A percentile compares a stretch with the other conserved stretches of the same genome.
These are phyloP conservation scores for Drosophila sulfurigaster DNA, from an alignment of 1,140 invertebrate genomes.

Conservation along the genomic window DNA sequence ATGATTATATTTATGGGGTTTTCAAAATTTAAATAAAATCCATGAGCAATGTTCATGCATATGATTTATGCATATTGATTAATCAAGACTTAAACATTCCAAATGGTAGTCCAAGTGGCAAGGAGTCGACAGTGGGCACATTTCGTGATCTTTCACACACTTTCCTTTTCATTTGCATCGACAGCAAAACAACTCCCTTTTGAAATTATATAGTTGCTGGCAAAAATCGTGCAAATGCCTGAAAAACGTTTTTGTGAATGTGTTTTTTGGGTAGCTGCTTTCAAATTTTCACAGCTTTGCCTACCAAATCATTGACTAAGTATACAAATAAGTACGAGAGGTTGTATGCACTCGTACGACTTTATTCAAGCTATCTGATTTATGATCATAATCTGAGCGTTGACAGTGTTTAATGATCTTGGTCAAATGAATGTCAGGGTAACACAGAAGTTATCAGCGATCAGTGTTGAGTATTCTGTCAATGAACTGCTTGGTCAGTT, in stretches of 20 bases:
- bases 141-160: slow-evolving; percentile 26
- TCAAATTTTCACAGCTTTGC: slow-evolving; percentile 4
- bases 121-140: slow-evolving; percentile 3
- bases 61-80: slow-evolving; percentile 14
- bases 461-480: slow-evolving; percentile 70
- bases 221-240: slow-evolving; percentile 36
- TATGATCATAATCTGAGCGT: slow-evolving; percentile 36
- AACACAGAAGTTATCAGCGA: slow-evolving; percentile 65
- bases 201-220: slow-evolving; percentile 30
- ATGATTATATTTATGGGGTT: slow-evolving; percentile 38
- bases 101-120: not conserved
- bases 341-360: not conserved
- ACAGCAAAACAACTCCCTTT: slow-evolving; percentile 4
- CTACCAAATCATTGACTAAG: not conserved
- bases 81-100: slow-evolving; percentile 12
- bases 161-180: slow-evolving; percentile 33
- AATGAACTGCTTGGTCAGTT: slow-evolving; percentile 58
- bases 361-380: slow-evolving; percentile 17
- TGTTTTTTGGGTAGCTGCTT: slow-evolving; percentile 23
- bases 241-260: slow-evolving; percentile 22
- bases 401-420: slow-evolving; percentile 70
- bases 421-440: slow-evolving; percentile 58
- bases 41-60: slow-evolving; percentile 7
- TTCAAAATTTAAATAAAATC: slow-evolving; percentile 14
- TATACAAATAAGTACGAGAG: not conserved